These are phyloP conservation scores for Polypedilum pembai DNA, from an alignment of 1,140 invertebrate genomes.

Conservation along the genomic window DNA sequence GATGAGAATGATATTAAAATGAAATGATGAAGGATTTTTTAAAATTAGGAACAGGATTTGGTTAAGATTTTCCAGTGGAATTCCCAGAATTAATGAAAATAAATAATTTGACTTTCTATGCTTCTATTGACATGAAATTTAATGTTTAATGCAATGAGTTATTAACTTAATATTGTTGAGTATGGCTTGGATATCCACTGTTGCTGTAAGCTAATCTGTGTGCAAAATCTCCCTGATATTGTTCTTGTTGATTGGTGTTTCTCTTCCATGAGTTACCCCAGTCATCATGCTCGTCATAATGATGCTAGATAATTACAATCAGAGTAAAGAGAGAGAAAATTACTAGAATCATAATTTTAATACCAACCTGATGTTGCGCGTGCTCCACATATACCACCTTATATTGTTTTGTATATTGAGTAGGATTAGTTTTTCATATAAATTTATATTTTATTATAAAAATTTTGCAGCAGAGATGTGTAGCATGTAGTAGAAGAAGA, in stretches of 20 bases:
- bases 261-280: constrained; percentile 22
- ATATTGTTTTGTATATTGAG: constrained; percentile 22
- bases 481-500: background rate
- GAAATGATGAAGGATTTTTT: background rate
- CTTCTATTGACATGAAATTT: too few species aligned
- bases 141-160: background rate
- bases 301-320: background rate
- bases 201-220: background rate
- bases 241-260: background rate
- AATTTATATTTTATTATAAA: background rate
- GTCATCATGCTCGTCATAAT: constrained; percentile 24
- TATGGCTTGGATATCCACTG: constrained; percentile 18
- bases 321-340: background rate
- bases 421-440: background rate
- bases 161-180: background rate
- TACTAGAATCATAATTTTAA: background rate
- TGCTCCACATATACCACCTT: constrained; percentile 4
- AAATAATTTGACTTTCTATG: background rate
- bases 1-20: background rate
- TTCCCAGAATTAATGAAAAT: background rate
- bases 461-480: background rate
- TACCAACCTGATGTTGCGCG: constrained; percentile 9
- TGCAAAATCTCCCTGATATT: background rate
- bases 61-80: too few species aligned
- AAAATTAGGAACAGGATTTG: background rate